Conservation (phyloP, 1,140 invertebrate species). For the Tachypleus tridentatus region DNA sequence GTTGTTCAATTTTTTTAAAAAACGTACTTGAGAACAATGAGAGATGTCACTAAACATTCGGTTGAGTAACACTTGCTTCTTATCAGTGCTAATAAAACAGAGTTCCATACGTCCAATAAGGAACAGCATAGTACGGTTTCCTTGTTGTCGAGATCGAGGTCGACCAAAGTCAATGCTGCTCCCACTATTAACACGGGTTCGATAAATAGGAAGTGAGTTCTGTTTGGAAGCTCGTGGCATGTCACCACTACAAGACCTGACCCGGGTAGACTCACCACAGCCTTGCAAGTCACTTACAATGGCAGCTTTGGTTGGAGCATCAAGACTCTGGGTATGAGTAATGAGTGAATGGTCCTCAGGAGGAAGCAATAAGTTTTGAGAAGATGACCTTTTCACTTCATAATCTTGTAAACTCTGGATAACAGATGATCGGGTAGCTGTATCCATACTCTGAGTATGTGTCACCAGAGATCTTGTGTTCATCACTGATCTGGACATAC, state of each 20-base stretch:
- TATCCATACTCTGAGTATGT: conserved; percentile 13
- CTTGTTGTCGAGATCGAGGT: conserved; percentile 36
- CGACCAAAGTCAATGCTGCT: conserved; percentile 6
- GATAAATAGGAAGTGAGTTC: conserved; percentile 15
- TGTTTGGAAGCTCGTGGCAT: conserved; percentile 17
- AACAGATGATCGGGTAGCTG: background rate
- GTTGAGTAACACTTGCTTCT: conserved; percentile 75
- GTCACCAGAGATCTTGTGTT: conserved; percentile 4
- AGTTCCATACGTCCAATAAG: conserved; percentile 75
- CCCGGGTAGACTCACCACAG: background rate
- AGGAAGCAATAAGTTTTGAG: conserved; percentile 5
- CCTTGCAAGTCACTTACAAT: conserved; percentile 19
- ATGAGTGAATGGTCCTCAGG: conserved; percentile 20
- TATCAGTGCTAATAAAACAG: conserved; percentile 78
- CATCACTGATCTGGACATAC: no score
- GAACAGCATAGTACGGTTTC: conserved; percentile 83
- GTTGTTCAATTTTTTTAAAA: background rate
- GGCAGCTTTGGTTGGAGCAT: conserved; percentile 15
- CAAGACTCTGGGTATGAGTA: conserved; percentile 25
- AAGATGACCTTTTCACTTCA: background rate
- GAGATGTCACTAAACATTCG: conserved; percentile 76
- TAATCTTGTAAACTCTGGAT: background rate
- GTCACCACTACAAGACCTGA: conserved; percentile 18
- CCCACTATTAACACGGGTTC: conserved; percentile 11
- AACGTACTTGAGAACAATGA: conserved; percentile 61